Evolutionary conservation across 2,797 vertebrate species (phyloP), one percentile per base, ranked within the genome.

Genomic region (Perodicticus potto): DNA sequence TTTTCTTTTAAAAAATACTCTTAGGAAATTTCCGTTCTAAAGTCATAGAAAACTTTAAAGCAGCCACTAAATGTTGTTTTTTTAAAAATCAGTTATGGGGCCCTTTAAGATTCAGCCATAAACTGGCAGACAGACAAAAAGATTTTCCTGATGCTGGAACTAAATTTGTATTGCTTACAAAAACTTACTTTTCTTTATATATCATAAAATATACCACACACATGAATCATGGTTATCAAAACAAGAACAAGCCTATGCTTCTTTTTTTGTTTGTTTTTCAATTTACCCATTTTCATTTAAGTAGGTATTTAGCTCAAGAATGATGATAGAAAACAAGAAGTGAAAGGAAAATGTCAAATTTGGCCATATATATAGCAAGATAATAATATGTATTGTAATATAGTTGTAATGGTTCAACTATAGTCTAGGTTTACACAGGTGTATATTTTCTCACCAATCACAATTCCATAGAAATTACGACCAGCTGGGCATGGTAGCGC

Each of bases 21-120:
- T 93, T 95, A 93, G 83, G 70, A 94, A 97, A 92, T 61, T 93
- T 97, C 91, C 95, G 96, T 96, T 96, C 74, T 94, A 32, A 78
- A 80, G 13, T 86, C 96, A 91, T 5, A 86, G 2, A 88, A 80
- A 73, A 77, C 23, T 61, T 91, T 92, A 91, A 87, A 78, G 65
- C 25, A 70, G 78, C 78, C 70, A 94, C 65, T 72, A 83, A 95
- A 72, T 2, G 3, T 85, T 80, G 37, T 91, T 82, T 78, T 27
- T 59, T 25, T 83, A 72, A 76, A 65, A 61, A 67, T 29, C 32
- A 77, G 74, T 80, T 86, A 86, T 3, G 20, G 43, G 34, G 27
- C 32, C 53, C 27, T 92, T 94, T 57, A 69, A 86, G 25, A 69
- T 17, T 43, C 3, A 85, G 59, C 4, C 45, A 78, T 40, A 80